Percentiles rank a stretch among this genome's conserved stretches.
Conservation (phyloP, 2,888 invertebrate species). For the Julus scanicus region DNA sequence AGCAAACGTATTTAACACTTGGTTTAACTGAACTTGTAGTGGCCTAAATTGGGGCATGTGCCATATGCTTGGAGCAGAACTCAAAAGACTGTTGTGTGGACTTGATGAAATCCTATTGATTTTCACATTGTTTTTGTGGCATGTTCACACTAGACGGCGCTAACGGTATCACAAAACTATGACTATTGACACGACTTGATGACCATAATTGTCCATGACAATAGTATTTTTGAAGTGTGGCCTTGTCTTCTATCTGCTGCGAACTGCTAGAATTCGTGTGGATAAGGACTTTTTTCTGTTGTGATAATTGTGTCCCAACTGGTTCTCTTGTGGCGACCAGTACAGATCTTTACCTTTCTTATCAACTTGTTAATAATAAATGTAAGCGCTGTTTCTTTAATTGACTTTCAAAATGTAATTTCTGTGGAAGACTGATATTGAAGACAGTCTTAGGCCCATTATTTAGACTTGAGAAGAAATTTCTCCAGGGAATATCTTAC, state of each 20-base stretch:
- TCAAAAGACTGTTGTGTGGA: neutral
- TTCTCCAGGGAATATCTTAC: neutral
- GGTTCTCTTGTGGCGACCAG: no score
- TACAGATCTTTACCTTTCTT: neutral
- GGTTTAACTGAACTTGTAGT: neutral
- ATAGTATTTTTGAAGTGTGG: no score
- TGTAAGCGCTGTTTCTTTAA: neutral
- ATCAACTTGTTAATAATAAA: constrained; percentile 38
- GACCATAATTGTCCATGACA: no score
- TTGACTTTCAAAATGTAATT: constrained; percentile 27
- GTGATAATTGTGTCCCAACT: no score
- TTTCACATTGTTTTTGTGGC: neutral
- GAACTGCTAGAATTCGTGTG: no score
- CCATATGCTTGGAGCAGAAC: neutral
- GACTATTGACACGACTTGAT: no score
- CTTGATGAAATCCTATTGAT: neutral
- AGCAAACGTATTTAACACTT: neutral
- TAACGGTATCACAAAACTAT: no score
- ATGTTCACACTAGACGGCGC: neutral
- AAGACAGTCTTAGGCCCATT: neutral
- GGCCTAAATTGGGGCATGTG: neutral
- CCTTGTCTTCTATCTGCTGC: no score
- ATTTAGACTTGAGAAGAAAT: constrained; percentile 9
- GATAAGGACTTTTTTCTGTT: no score
- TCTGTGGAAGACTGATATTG: neutral